Percentiles rank a stretch among this genome's conserved stretches.
Evolutionary conservation across 2,797 vertebrate species (phyloP).

Genomic region (Chelonia mydas): DNA sequence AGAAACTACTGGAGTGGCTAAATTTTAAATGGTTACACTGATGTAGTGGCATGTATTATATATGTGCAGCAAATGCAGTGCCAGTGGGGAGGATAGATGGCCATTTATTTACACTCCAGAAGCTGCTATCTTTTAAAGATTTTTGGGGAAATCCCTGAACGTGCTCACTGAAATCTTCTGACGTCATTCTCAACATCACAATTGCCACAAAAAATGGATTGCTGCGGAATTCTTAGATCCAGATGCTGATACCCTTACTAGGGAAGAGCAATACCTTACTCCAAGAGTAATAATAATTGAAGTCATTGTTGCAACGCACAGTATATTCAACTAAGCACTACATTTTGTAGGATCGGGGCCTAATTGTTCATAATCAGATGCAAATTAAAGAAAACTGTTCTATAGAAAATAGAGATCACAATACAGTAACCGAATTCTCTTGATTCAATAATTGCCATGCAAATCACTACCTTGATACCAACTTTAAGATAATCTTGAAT

Average conservation of each 20-base stretch:
- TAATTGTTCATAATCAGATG: not conserved
- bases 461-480: not conserved
- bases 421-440: not conserved
- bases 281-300: not conserved
- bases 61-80: not conserved
- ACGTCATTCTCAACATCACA: not conserved
- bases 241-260: not conserved
- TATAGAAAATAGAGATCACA: not conserved
- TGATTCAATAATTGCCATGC: not conserved
- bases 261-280: not conserved
- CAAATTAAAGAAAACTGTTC: not conserved
- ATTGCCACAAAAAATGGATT: not conserved
- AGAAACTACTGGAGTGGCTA: slow-evolving; percentile 50
- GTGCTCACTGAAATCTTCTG: not conserved
- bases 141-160: not conserved
- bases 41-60: not conserved
- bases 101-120: not conserved
- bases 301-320: not conserved
- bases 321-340: not conserved
- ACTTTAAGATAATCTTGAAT: not conserved
- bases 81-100: not conserved
- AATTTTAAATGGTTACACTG: slow-evolving; percentile 43
- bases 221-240: not conserved
- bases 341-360: not conserved
- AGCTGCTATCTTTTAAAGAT: not conserved